phyloP scores from a whole-genome alignment of 2,888 invertebrate genomes.

The Diplazon laetatorius region DNA sequence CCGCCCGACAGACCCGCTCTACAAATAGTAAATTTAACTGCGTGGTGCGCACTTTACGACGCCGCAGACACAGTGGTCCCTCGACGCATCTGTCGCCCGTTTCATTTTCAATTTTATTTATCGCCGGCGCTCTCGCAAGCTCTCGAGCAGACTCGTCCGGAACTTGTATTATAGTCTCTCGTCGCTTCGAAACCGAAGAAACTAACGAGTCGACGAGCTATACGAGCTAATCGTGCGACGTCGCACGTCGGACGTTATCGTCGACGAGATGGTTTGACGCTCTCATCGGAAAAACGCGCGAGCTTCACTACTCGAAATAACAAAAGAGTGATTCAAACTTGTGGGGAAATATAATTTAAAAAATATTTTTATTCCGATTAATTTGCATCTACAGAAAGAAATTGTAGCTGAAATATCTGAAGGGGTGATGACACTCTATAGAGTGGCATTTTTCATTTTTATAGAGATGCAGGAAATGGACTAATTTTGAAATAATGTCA shows the following conservation, averaged over 20 bases:
- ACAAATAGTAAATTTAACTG: constrained; percentile 79
- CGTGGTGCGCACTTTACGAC: constrained; percentile 75
- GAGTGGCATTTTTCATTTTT: too few relatives aligned
- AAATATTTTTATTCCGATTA: too few relatives aligned
- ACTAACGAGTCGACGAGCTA: constrained; percentile 1
- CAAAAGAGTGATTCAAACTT: too few relatives aligned
- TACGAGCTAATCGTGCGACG: neutral
- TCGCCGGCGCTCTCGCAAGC: constrained; percentile 37
- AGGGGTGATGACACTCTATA: too few relatives aligned
- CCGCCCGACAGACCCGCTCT: constrained; percentile 64
- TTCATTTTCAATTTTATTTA: constrained; percentile 65
- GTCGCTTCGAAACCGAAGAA: constrained; percentile 3
- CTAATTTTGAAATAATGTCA: too few relatives aligned
- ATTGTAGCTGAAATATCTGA: too few relatives aligned
- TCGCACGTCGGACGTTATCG: neutral
- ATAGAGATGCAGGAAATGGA: too few relatives aligned
- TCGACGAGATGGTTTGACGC: too few relatives aligned
- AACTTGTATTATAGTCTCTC: constrained; percentile 23
- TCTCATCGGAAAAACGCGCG: too few relatives aligned
- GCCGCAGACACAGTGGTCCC: constrained; percentile 72
- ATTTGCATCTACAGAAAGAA: too few relatives aligned
- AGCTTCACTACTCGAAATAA: too few relatives aligned
- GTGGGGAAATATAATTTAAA: too few relatives aligned
- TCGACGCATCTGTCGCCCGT: constrained; percentile 67
- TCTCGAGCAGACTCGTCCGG: constrained; percentile 20